These are phyloP conservation scores for Peribatodes rhomboidaria DNA, from an alignment of 2,888 invertebrate genomes.

Conservation along the genomic window DNA sequence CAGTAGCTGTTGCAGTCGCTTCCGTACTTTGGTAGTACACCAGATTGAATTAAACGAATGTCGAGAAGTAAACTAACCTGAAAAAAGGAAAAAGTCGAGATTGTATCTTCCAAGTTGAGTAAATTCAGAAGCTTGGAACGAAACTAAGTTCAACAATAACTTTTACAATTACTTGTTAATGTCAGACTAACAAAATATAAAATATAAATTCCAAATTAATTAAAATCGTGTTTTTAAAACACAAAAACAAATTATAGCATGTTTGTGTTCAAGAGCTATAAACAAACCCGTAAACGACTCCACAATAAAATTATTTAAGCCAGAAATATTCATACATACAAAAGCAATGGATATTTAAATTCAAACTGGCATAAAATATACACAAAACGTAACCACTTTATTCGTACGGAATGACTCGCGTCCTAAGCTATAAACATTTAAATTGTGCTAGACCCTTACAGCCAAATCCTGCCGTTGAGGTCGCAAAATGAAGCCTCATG, in stretches of 20 bases:
- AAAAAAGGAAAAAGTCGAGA: not conserved
- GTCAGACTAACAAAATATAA: too few species aligned
- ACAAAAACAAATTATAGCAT: too few species aligned
- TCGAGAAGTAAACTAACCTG: not conserved
- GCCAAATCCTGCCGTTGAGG: conserved; percentile 55
- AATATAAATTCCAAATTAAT: not conserved
- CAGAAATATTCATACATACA: conserved; percentile 4
- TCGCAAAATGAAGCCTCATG: conserved; percentile 58
- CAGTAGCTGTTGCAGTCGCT: conserved; percentile 4
- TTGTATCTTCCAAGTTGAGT: not conserved
- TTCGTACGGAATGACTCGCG: conserved; percentile 40
- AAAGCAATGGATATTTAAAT: conserved; percentile 25
- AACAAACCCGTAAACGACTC: not conserved
- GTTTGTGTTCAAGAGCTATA: not conserved
- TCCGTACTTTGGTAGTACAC: not conserved
- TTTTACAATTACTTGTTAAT: too few species aligned
- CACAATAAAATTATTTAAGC: not conserved
- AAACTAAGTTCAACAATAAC: too few species aligned
- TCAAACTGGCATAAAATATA: conserved; percentile 32
- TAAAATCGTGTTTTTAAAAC: too few species aligned
- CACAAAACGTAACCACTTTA: conserved; percentile 33
- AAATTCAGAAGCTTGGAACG: not conserved
- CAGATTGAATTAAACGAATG: conserved; percentile 6
- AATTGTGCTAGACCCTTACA: conserved; percentile 53
- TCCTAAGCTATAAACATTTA: conserved; percentile 57